These are phyloP conservation scores for Equus quagga DNA, from an alignment of 2,113 vertebrate genomes.

Conservation along the genomic window DNA sequence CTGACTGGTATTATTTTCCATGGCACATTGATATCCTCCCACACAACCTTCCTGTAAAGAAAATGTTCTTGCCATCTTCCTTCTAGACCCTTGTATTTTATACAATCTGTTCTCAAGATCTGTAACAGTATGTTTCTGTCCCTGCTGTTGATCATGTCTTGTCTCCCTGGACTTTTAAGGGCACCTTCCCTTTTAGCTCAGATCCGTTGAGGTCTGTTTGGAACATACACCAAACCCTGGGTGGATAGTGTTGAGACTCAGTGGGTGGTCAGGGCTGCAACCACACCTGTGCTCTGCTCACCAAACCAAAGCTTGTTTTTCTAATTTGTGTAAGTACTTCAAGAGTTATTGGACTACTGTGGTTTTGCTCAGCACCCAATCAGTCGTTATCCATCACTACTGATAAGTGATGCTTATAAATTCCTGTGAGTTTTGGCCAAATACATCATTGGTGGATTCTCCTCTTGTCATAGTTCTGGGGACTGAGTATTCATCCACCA, in stretches of 20 bases:
- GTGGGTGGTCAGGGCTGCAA: background rate
- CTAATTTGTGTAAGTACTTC: background rate
- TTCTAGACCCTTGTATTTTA: background rate
- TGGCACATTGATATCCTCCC: background rate
- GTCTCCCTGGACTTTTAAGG: background rate
- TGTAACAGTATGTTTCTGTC: background rate
- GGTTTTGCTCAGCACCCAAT: background rate
- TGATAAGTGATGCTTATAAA: background rate
- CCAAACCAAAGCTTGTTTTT: constrained; percentile 17
- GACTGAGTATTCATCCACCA: background rate
- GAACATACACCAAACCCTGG: background rate
- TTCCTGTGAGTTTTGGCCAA: background rate
- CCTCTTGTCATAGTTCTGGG: background rate
- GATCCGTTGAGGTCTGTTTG: background rate
- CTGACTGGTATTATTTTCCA: background rate
- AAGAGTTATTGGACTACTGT: background rate
- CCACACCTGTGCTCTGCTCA: background rate
- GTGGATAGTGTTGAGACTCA: background rate
- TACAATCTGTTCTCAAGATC: constrained; percentile 2
- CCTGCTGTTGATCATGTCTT: background rate
- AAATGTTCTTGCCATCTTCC: background rate
- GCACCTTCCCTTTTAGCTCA: background rate
- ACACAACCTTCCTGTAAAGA: background rate
- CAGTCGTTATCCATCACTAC: background rate
- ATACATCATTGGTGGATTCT: background rate